phyloP scores from a whole-genome alignment of 2,113 vertebrate genomes.

The Dromaius novaehollandiae region DNA sequence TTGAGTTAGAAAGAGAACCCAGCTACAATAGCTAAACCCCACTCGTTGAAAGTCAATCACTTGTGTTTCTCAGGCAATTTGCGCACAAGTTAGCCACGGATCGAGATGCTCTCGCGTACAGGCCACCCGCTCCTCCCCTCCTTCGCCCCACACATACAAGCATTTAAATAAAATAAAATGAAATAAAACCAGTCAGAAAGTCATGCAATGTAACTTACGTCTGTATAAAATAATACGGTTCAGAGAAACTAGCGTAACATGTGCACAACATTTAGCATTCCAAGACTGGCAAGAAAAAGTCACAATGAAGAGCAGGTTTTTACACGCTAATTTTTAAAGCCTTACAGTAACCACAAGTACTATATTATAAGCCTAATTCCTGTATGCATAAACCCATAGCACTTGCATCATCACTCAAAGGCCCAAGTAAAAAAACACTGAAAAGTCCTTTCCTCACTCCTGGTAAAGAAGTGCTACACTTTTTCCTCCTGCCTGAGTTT shows the following conservation, averaged over 20 bases:
- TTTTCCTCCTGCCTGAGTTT: neutral
- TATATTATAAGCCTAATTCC: neutral
- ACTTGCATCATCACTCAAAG: neutral
- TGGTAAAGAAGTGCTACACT: neutral
- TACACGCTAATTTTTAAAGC: neutral
- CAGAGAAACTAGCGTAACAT: neutral
- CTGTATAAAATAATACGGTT: conserved; percentile 19
- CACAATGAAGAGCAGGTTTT: neutral
- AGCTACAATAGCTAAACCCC: conserved; percentile 76
- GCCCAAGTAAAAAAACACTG: neutral
- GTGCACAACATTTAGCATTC: conserved; percentile 5
- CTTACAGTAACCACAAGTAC: neutral
- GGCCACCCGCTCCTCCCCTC: conserved; percentile 30
- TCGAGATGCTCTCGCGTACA: conserved; percentile 38
- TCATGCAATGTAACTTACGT: conserved; percentile 54
- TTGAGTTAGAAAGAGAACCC: conserved; percentile 71
- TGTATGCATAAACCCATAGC: neutral
- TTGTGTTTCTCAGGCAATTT: conserved; percentile 70
- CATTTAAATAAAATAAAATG: conserved; percentile 16
- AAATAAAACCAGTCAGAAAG: conserved; percentile 52
- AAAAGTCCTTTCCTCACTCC: neutral
- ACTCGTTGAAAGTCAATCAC: conserved; percentile 51
- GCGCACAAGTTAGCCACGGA: neutral
- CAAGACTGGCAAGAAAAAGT: conserved; percentile 20
- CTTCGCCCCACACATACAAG: conserved; percentile 47